Percentiles rank a stretch among this genome's conserved stretches.
Evolutionary conservation across 1,140 invertebrate species (phyloP).

Genomic region (Eciton burchellii): DNA sequence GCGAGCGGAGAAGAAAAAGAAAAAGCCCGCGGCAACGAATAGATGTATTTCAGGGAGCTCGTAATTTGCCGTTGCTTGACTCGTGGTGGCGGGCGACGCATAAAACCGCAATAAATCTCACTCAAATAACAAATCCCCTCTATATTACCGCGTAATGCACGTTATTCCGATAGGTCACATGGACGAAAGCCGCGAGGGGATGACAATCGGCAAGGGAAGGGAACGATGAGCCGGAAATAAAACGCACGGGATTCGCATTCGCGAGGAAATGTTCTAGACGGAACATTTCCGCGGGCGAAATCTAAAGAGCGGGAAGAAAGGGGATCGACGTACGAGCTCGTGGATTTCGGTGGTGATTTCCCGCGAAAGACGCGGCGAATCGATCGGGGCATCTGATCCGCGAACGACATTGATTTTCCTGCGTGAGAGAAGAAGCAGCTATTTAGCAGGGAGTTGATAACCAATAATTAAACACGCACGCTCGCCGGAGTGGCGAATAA

Average conservation of each 20-base stretch:
- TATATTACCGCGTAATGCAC: constrained; percentile 56
- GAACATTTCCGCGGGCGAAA: background rate
- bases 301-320: background rate
- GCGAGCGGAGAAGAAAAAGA: background rate
- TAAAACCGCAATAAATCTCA: constrained; percentile 66
- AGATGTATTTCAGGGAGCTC: constrained; percentile 30
- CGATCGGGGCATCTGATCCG: too few species aligned
- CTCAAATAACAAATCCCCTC: constrained; percentile 43
- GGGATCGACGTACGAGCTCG: background rate
- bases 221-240: background rate
- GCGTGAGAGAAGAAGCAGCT: too few species aligned
- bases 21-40: background rate
- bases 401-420: too few species aligned
- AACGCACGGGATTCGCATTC: background rate
- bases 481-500: too few species aligned
- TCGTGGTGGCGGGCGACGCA: background rate
- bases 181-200: background rate
- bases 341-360: background rate
- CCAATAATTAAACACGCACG: too few species aligned
- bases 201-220: background rate
- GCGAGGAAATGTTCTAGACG: background rate
- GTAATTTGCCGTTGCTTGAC: constrained; percentile 46
- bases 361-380: background rate
- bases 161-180: constrained; percentile 19
- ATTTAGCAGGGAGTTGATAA: too few species aligned